Percentiles rank a stretch among this genome's conserved stretches.
These are phyloP conservation scores for Allobates femoralis DNA, from an alignment of 2,797 vertebrate genomes.

Conservation along the genomic window DNA sequence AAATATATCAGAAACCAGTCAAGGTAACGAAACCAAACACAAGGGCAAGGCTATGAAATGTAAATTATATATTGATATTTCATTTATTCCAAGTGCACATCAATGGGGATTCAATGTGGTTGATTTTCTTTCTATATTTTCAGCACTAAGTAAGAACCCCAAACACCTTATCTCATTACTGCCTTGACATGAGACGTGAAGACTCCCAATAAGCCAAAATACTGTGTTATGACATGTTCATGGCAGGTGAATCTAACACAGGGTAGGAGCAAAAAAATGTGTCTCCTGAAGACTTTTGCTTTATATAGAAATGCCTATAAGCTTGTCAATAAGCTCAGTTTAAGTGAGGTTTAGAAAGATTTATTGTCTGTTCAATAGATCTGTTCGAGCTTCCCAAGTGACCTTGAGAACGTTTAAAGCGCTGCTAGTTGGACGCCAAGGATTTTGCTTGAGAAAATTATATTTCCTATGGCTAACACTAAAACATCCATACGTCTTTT, in stretches of 20 bases:
- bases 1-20: slow-evolving; percentile 1
- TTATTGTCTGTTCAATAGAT: slow-evolving; percentile 60
- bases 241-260: slow-evolving; percentile 29
- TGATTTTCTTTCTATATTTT: not conserved
- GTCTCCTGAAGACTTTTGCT: slow-evolving; percentile 39
- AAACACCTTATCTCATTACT: not conserved
- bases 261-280: slow-evolving; percentile 26
- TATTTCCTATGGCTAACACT: slow-evolving; percentile 49
- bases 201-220: not conserved
- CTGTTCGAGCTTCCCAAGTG: slow-evolving; percentile 44
- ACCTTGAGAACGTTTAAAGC: slow-evolving; percentile 59
- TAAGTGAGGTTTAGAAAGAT: slow-evolving; percentile 61
- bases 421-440: slow-evolving; percentile 49
- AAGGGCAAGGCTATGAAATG: not conserved
- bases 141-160: not conserved
- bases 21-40: slow-evolving; percentile 16
- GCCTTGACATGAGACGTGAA: not conserved
- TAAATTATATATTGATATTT: slow-evolving; percentile 23
- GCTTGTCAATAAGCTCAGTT: slow-evolving; percentile 60
- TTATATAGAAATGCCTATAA: slow-evolving; percentile 53
- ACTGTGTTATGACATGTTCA: slow-evolving; percentile 28
- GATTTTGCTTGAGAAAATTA: slow-evolving; percentile 53
- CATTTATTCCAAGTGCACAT: not conserved
- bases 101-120: not conserved
- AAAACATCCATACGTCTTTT: slow-evolving; percentile 46